These are phyloP conservation scores for Erpornis zantholeuca DNA, from an alignment of 2,113 vertebrate genomes.

Conservation along the genomic window DNA sequence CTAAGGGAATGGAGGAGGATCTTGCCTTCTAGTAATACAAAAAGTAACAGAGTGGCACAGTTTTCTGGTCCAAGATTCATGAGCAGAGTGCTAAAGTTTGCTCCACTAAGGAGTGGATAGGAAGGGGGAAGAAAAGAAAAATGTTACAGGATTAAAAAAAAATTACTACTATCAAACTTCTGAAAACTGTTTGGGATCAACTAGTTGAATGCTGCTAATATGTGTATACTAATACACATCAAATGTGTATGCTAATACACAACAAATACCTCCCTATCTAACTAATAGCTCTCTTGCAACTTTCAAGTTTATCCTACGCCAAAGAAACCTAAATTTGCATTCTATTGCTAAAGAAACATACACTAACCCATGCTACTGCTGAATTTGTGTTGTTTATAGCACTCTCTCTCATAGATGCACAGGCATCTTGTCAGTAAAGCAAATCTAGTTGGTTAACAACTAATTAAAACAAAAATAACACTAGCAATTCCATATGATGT, in stretches of 20 bases:
- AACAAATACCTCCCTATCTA: background rate
- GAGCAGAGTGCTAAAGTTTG: conserved; percentile 91
- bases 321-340: background rate
- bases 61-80: conserved; percentile 95
- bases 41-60: conserved; percentile 90
- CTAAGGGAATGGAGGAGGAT: conserved; percentile 95
- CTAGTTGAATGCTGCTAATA: background rate
- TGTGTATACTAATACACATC: too few species aligned
- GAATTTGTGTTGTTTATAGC: background rate
- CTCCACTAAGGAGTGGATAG: conserved; percentile 78
- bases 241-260: background rate
- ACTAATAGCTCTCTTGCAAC: background rate
- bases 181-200: background rate
- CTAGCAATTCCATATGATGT: background rate
- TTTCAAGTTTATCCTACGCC: background rate
- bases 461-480: background rate
- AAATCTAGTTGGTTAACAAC: background rate
- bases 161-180: background rate
- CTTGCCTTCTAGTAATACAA: conserved; percentile 92
- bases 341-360: background rate
- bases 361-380: background rate
- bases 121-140: background rate
- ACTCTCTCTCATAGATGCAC: background rate
- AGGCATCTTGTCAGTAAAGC: background rate
- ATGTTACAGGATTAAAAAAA: background rate